Percentiles rank a stretch among this genome's conserved stretches.
These are phyloP conservation scores for Acrocephalus scirpaceus DNA, from an alignment of 2,797 vertebrate genomes.

Conservation along the genomic window DNA sequence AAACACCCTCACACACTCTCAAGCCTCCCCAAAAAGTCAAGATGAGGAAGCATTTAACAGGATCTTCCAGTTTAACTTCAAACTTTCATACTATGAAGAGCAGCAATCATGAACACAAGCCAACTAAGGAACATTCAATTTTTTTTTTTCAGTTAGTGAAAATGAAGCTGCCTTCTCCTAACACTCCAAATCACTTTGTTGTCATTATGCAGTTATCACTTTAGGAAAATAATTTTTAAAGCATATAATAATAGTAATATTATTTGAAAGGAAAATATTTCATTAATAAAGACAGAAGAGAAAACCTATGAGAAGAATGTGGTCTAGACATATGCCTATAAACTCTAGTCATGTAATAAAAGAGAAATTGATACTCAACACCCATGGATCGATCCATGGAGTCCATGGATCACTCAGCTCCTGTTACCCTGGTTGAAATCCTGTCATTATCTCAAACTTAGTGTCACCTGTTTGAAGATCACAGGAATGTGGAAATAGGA, in stretches of 20 bases:
- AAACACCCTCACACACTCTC: accelerated
- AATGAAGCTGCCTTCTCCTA: background rate
- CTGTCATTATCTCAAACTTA: background rate
- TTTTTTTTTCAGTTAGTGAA: background rate
- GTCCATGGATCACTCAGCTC: background rate
- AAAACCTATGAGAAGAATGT: background rate
- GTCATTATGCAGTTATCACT: background rate
- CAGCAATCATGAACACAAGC: background rate
- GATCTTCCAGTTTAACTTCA: background rate
- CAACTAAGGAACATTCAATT: background rate
- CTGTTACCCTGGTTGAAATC: background rate
- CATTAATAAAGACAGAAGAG: background rate
- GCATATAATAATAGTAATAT: background rate
- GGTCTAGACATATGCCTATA: background rate
- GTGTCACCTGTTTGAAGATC: background rate
- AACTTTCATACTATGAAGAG: background rate
- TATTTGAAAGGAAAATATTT: background rate
- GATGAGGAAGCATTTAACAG: background rate
- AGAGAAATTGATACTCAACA: background rate
- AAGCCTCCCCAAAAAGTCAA: background rate
- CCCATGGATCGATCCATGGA: too few relatives aligned
- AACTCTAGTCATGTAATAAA: background rate
- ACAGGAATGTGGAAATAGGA: background rate
- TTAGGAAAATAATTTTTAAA: background rate
- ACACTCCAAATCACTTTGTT: background rate